Base-by-base conservation (phyloP, 2,797 vertebrate species). In the Taenioides sp. region DNA sequence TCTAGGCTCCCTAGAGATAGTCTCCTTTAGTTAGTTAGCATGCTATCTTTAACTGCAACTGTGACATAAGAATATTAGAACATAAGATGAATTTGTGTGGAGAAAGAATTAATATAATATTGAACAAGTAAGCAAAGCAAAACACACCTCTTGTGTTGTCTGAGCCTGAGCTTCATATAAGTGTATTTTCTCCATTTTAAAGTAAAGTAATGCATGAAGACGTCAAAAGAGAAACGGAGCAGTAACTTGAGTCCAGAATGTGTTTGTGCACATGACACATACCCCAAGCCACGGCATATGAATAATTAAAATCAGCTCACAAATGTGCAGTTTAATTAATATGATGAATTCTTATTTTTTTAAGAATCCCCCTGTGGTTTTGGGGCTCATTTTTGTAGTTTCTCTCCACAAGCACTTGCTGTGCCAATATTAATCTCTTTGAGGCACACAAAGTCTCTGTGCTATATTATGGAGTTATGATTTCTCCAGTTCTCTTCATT, bases 241-340 rank as follows among this genome's bases (percentile, higher is more conserved):
- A 14, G 28, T 63, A 63, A 23, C 61, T 62, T 37, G 17, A 10
- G 60, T 37, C 60, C 60, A 62, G n/a, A 34, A n/a, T 37, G 31
- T 40, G 18, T 22, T 43, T 34, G 34, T 34, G 59, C 34, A 43
- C 61, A 40, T 34, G n/a, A n/a, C 61, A 63, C 34, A 22, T 1
- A 20, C 34, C 61, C 34, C 5, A 14, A 63, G 61, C 61, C 34
- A 63, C n/a, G 20, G 61, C 4, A 2, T 18, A 40, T 43, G 61
- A 63, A 63, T 63, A 40, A 40, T 63, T 40, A 40, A 63, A 63
- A 40, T 11, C 20, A 14, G 12, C 34, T 23, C 61, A 63, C 34
- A 40, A 63, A 63, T 40, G n/a, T 63, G 61, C 34, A 12, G 20
- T 63, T 40, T 63, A 40, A 63, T 63, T 63, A 40, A 40, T 63